phyloP scores from a whole-genome alignment of 2,113 vertebrate genomes.

The Campylomormyrus tamandua region DNA sequence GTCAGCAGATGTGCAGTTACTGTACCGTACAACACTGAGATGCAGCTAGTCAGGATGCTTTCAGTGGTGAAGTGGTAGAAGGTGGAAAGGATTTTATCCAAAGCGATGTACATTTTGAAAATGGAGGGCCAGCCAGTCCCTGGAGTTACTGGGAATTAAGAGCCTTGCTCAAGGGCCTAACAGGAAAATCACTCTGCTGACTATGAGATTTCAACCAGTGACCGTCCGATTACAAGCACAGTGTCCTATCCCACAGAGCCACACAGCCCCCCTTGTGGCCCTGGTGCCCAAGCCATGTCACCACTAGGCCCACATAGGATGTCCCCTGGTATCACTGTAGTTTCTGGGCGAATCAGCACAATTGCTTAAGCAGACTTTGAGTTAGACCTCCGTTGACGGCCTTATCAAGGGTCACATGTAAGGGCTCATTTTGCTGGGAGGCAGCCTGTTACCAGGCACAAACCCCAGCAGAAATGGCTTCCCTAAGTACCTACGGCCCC shows the following conservation, averaged over 20 bases:
- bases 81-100: neutral
- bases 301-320: neutral
- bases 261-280: neutral
- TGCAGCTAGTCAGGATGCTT: too few relatives aligned
- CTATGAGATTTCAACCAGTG: neutral
- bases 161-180: neutral
- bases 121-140: neutral
- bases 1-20: too few relatives aligned
- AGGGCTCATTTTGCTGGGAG: neutral
- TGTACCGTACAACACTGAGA: too few relatives aligned
- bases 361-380: neutral
- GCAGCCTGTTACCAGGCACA: neutral
- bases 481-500: neutral
- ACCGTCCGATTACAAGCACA: neutral
- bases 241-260: neutral
- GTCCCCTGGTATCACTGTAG: neutral
- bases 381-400: neutral
- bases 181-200: neutral
- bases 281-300: neutral
- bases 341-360: neutral
- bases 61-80: too few relatives aligned
- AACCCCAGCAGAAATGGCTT: neutral
- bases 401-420: neutral
- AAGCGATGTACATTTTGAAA: neutral
- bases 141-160: neutral